Base-by-base conservation (phyloP, 1,140 invertebrate genomes). In the Scaptodrosophila lebanonensis region DNA sequence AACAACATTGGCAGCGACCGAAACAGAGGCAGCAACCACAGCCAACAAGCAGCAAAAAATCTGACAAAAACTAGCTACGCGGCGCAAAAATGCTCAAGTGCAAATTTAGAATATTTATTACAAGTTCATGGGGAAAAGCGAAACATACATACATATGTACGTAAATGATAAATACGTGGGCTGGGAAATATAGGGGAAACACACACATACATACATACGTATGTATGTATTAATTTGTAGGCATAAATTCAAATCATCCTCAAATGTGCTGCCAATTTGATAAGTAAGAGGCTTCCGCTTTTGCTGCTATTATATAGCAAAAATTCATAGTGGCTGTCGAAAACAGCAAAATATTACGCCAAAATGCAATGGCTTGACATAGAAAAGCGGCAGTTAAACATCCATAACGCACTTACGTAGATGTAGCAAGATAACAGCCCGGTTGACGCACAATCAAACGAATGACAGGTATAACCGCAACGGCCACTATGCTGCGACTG, bases 51-150 rank as follows among this genome's bases (percentile, higher is more conserved):
- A 33, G 30, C 22, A 63, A 48, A 44, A 63, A 66, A 72, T 63
- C 57, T 62, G 51, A 57, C 47, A 50, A 67, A 67, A 67, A 58
- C 35, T 69, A 53, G 53, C 67, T 64, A 65, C 49, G 50, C n/a
- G n/a, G 5, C 25, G 22, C 15, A 6, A 52, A 52, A 42, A 45
- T 32, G 45, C 50, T 51, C 50, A 73, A 77, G 75, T 73, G 75
- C 73, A 77, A 77, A 73, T 73, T 73, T 82, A 62, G 75, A 82
- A 75, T 82, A 63, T 67, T 58, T 69, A 66, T 62, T 66, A 79
- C 75, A 79, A 79, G 75, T 82, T 79, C 75, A 79, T 75, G 75
- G 68, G 69, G 13, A 35, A 82, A 76, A 77, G 47, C 43, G 48
- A 48, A 57, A 25, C 15, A 36, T n/a, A n/a, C n/a, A n/a, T n/a